Evolutionary conservation across 2,888 invertebrate species (phyloP).

Genomic region (Protophormia terraenovae): DNA sequence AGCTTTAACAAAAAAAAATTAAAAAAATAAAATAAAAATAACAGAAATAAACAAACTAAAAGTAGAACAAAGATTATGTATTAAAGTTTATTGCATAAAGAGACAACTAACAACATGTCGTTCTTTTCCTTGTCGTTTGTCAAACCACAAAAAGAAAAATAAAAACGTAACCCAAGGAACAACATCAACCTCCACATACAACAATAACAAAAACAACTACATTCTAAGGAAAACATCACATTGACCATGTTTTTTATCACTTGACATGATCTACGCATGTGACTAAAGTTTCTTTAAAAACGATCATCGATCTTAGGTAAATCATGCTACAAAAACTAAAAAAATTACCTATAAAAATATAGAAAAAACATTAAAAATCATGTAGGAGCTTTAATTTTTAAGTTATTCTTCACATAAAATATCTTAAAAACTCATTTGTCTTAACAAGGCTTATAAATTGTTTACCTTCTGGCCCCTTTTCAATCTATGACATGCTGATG

Average conservation of each 20-base stretch:
- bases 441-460: conserved; percentile 57
- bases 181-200: conserved; percentile 45
- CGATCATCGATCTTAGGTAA: conserved; percentile 18
- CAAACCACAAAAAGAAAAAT: neutral
- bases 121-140: neutral
- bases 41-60: neutral
- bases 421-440: conserved; percentile 65
- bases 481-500: conserved; percentile 35
- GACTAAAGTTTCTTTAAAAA: neutral
- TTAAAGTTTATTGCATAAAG: conserved; percentile 38
- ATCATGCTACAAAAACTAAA: conserved; percentile 22
- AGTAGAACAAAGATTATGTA: conserved; percentile 32
- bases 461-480: conserved; percentile 27
- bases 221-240: conserved; percentile 24
- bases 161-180: neutral
- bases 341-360: neutral
- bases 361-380: conserved; percentile 4
- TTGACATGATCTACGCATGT: conserved; percentile 55
- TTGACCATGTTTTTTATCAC: conserved; percentile 30
- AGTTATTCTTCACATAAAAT: conserved; percentile 54
- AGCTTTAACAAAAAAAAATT: conserved; percentile 9
- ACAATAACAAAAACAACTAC: neutral
- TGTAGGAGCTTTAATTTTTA: neutral
- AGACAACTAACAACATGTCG: neutral
- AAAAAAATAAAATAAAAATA: neutral